Conservation (phyloP, 2,113 vertebrate species). For the Chaenogobius annularis region DNA sequence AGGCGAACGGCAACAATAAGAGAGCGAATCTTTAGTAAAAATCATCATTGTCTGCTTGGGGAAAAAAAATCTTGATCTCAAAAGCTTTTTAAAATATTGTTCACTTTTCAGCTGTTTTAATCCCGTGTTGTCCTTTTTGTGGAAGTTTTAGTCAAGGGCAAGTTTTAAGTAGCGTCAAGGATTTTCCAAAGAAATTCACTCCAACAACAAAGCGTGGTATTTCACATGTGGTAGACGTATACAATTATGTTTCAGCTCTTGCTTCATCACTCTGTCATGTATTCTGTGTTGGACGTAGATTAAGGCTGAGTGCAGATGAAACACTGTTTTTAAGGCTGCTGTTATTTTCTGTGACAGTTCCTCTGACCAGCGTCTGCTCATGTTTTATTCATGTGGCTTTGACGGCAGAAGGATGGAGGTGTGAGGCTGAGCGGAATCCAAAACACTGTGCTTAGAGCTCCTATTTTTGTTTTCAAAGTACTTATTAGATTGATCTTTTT, state of each 20-base stretch:
- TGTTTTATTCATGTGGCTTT: conserved; percentile 36
- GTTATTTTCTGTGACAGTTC: conserved; percentile 13
- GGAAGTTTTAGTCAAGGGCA: not conserved
- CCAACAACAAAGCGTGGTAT: not conserved
- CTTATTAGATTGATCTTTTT: not conserved
- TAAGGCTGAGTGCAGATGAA: conserved; percentile 25
- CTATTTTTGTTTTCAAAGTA: not conserved
- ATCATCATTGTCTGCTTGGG: not conserved
- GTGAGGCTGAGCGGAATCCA: conserved; percentile 11
- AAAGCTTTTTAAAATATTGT: not conserved
- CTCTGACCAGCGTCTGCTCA: conserved; percentile 8
- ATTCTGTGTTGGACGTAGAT: conserved; percentile 1
- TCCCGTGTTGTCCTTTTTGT: not conserved
- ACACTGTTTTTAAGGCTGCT: conserved; percentile 3
- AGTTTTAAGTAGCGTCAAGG: not conserved
- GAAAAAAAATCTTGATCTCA: not conserved
- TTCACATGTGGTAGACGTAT: not conserved
- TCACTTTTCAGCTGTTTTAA: not conserved
- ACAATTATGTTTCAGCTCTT: not conserved
- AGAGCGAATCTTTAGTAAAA: not conserved
- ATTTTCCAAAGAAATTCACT: not conserved
- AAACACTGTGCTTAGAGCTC: not conserved
- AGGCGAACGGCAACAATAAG: not conserved
- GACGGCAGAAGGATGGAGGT: not conserved
- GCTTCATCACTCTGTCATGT: not conserved